Percentiles rank a stretch among this genome's conserved stretches.
phyloP scores from a whole-genome alignment of 2,797 vertebrate species.

The Spea hammondii region DNA sequence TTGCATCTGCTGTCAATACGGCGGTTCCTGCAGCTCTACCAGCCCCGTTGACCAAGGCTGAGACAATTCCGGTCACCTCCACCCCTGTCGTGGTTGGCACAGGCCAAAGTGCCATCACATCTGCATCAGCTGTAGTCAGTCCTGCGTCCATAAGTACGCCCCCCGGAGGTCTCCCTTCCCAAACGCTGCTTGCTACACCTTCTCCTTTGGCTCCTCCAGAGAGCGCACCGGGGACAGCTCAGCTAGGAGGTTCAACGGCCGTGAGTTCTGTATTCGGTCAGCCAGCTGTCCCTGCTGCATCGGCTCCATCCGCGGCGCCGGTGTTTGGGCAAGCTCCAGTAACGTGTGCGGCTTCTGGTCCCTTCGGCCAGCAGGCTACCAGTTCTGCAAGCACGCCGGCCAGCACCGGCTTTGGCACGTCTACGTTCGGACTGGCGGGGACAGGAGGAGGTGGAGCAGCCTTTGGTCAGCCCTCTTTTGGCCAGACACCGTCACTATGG shows the following conservation, averaged over 20 bases:
- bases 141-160: constrained; percentile 48
- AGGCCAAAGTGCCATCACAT: constrained; percentile 44
- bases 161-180: constrained; percentile 1
- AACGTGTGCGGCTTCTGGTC: constrained; percentile 60
- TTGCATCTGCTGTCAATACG: constrained; percentile 28
- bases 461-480: constrained; percentile 83
- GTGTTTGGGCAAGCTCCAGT: constrained; percentile 64
- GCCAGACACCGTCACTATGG: constrained; percentile 71
- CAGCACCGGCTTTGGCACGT: constrained; percentile 58
- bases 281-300: constrained; percentile 56
- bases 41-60: constrained; percentile 52
- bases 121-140: not conserved
- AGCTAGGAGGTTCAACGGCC: constrained; percentile 59
- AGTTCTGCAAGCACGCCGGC: constrained; percentile 50
- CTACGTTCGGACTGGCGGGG: constrained; percentile 65
- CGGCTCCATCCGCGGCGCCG: constrained; percentile 47
- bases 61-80: not conserved
- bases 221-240: not conserved
- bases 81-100: not conserved
- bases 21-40: constrained; percentile 36
- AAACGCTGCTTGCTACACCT: constrained; percentile 46
- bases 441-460: constrained; percentile 57
- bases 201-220: constrained; percentile 57
- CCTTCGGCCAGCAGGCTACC: constrained; percentile 64
- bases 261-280: constrained; percentile 67